These are phyloP conservation scores for Spheniscus humboldti DNA, from an alignment of 2,797 vertebrate genomes.

Conservation along the genomic window DNA sequence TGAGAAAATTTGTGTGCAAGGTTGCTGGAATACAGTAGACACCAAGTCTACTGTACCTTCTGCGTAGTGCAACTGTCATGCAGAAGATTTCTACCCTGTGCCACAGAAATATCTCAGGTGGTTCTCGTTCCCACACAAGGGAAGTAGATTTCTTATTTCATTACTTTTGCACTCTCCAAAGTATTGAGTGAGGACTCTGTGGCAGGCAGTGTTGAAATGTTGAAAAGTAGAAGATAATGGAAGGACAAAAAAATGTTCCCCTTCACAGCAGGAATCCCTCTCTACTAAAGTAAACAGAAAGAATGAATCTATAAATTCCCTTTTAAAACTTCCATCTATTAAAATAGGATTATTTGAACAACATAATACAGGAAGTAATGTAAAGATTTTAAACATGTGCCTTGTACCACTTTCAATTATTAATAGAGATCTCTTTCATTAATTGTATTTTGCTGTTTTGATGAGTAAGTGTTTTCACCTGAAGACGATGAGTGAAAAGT, in stretches of 20 bases:
- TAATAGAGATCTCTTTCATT: slow-evolving; percentile 26
- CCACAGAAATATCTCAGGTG: not conserved
- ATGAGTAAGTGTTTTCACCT: slow-evolving; percentile 16
- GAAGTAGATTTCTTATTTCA: not conserved
- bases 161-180: not conserved
- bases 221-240: not conserved
- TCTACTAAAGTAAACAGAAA: not conserved
- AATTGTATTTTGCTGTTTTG: not conserved
- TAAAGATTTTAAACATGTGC: not conserved
- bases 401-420: not conserved
- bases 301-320: not conserved
- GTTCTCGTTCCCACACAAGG: not conserved
- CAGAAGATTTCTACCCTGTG: not conserved
- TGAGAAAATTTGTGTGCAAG: not conserved
- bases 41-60: not conserved
- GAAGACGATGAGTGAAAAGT: not conserved
- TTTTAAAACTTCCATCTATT: not conserved
- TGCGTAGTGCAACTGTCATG: not conserved
- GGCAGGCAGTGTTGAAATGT: not conserved
- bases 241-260: not conserved
- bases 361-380: not conserved
- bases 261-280: not conserved
- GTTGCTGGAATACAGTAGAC: not conserved
- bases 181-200: not conserved
- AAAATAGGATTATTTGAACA: not conserved